Conservation (phyloP, 1,140 invertebrate genomes). For the Asobara japonica region DNA sequence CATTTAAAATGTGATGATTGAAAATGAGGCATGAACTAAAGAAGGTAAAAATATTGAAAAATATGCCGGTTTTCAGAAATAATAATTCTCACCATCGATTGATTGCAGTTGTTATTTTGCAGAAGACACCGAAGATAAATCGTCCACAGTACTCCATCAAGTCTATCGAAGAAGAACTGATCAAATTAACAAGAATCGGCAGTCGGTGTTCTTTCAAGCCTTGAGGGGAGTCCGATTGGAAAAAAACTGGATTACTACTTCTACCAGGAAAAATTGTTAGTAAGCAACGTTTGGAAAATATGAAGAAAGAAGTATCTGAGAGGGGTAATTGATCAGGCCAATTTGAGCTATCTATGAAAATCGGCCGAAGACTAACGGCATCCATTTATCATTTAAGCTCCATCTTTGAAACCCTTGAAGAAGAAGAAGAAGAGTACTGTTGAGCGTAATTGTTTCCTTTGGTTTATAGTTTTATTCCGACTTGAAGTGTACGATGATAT, state of each 20-base stretch:
- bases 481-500: slow-evolving; percentile 53
- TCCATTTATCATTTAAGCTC: slow-evolving; percentile 57
- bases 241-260: not conserved
- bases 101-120: slow-evolving; percentile 26
- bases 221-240: not conserved
- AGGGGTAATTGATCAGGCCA: slow-evolving; percentile 22
- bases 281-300: not conserved
- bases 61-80: not conserved
- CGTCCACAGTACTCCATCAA: not conserved
- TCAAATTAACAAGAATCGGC: not conserved
- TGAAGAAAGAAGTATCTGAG: slow-evolving; percentile 11
- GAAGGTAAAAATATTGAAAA: not conserved
- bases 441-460: slow-evolving; percentile 60
- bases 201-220: not conserved
- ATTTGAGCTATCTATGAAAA: slow-evolving; percentile 36
- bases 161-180: not conserved
- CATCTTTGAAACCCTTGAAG: slow-evolving; percentile 41
- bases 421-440: slow-evolving; percentile 20
- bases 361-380: slow-evolving; percentile 16
- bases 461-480: slow-evolving; percentile 60
- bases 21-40: not conserved
- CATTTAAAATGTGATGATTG: not conserved
- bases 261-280: slow-evolving; percentile 8
- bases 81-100: slow-evolving; percentile 8
- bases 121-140: not conserved